Evolutionary conservation across 2,888 invertebrate species (phyloP), one percentile per base, ranked within the genome.

Genomic region (Aleiodes testaceus): DNA sequence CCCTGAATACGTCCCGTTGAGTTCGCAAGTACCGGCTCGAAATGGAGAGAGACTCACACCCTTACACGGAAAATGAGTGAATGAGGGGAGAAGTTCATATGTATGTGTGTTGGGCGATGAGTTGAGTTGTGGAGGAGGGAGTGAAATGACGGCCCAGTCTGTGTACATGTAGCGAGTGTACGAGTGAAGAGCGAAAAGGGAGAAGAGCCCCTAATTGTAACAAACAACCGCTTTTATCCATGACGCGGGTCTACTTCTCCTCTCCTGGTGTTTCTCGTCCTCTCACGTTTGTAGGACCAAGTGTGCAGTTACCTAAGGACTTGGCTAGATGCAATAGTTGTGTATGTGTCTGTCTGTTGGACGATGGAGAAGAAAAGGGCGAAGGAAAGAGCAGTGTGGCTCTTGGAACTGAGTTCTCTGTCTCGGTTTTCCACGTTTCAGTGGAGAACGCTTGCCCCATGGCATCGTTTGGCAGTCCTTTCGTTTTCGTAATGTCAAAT

Each of bases 171-270:
- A 70, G 49, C 68, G 72, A 72, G 64, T 63, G 72, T 67, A 66
- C 73, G 74, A 72, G 74, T 70, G 69, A 72, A 69, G 70, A 59
- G 61, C 52, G 64, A 55, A 72, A 66, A 63, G 53, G 45, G 70
- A 50, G 72, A 78, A 79, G 78, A 77, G 75, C 72, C 69, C 77
- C 76, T 82, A 81, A 80, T 82, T 82, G 79, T 80, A 80, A 82
- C 81, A 81, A 82, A 82, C 79, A 82, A 77, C 78, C 75, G 73
- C 77, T 76, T 79, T 81, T 81, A 82, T 78, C 76, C 73, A 75
- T 59, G 73, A 63, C 45, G 20, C 45, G 44, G 45, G 63, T 59
- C 22, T 45, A 44, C 20, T 45, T 14, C 18, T 20, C 44, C 20
- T 1, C 20, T 20, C 20, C 22, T 20, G 71, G 53, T 30, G 61